phyloP scores from a whole-genome alignment of 2,888 invertebrate species.

The Sesamia inferens region DNA sequence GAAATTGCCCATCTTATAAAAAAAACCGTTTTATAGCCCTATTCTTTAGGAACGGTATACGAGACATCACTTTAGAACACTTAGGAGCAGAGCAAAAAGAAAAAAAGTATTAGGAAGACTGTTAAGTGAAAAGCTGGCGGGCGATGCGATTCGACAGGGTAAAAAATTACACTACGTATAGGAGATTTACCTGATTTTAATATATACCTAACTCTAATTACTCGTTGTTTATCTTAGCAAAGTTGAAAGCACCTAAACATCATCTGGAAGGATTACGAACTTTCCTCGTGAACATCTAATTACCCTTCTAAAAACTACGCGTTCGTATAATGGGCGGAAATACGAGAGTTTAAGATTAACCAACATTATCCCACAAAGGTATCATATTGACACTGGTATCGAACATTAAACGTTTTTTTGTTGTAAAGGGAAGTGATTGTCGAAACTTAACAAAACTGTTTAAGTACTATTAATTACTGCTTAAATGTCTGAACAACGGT shows the following conservation, averaged over 20 bases:
- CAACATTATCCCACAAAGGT: conserved; percentile 3
- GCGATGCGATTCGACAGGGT: background rate
- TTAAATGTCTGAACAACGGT: conserved; percentile 19
- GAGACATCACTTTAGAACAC: background rate
- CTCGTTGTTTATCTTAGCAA: background rate
- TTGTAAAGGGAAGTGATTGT: conserved; percentile 49
- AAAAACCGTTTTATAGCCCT: background rate
- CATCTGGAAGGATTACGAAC: background rate
- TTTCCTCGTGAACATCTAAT: background rate
- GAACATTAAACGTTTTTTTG: conserved; percentile 6
- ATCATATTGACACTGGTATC: background rate
- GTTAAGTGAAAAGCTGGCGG: background rate
- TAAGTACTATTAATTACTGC: conserved; percentile 15
- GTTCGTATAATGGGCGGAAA: background rate
- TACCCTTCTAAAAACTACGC: background rate
- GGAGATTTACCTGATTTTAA: background rate
- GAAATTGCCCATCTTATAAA: no score
- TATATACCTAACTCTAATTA: background rate
- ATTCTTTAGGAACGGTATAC: background rate
- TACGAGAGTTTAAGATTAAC: conserved; percentile 10
- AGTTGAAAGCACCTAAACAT: background rate
- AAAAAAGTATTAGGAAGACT: background rate
- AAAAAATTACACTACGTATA: background rate
- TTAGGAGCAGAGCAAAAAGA: background rate
- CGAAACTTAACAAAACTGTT: conserved; percentile 37